Conservation (phyloP, 2,797 vertebrate species). For the Liparis tanakae region DNA sequence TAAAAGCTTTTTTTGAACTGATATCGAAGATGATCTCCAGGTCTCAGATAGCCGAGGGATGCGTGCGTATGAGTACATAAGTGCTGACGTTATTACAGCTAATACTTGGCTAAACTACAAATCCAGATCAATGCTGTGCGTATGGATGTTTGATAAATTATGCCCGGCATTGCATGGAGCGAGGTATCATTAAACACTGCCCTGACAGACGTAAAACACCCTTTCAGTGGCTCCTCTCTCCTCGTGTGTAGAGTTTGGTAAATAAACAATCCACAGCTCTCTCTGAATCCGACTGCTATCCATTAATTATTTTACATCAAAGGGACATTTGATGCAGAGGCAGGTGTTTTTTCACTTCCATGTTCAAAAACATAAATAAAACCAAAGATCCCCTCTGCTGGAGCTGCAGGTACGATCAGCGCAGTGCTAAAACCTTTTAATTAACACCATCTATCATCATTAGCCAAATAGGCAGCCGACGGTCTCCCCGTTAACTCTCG, state of each 20-base stretch:
- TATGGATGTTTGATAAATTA: background rate
- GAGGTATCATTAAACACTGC: background rate
- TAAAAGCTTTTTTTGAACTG: too few species aligned
- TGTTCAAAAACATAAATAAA: constrained; percentile 1
- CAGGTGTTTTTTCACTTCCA: too few species aligned
- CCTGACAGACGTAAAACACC: too few species aligned
- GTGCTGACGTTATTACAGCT: background rate
- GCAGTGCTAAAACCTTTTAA: constrained; percentile 83
- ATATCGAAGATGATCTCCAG: background rate
- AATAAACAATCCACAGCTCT: constrained; percentile 6
- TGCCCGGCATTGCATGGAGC: background rate
- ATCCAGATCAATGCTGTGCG: background rate
- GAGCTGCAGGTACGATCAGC: constrained; percentile 82
- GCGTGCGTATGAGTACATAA: background rate
- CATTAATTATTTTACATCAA: background rate
- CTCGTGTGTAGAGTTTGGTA: constrained; percentile 23
- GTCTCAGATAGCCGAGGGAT: background rate
- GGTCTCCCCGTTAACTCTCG: constrained; percentile 79
- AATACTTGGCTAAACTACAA: too few species aligned
- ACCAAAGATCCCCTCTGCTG: constrained; percentile 37
- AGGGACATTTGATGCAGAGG: too few species aligned
- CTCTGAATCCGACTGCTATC: constrained; percentile 34
- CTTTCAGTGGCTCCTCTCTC: background rate
- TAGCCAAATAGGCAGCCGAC: constrained; percentile 81
- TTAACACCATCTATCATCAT: constrained; percentile 88